Base-by-base conservation (phyloP, 2,113 vertebrate species). In the Rhabdomys dilectus region DNA sequence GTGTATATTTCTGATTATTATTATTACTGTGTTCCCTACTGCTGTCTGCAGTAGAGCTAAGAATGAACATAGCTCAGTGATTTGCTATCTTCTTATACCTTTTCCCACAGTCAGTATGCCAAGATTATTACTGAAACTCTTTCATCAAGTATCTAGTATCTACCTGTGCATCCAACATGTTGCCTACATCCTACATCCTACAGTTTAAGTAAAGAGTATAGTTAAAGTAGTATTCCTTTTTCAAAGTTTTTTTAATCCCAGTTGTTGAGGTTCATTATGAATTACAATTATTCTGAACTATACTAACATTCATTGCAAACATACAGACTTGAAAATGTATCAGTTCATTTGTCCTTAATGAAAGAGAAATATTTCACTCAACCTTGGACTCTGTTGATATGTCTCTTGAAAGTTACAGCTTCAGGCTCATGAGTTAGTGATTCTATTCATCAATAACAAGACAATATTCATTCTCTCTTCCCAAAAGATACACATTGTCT, bases 401-500 rank as follows among this genome's bases (percentile, higher is more conserved):
- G 85, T 92, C 89, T 97, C 97, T 98, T 94, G 78, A 96, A 97
- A 98, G 82, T 91, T 97, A 51, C 36, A 97, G 85, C 62, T 95
- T 92, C 82, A n/a, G 92, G 89, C 87, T 66, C 39, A 26, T 96
- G 66, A 94, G 80, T 95, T 97, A 93, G 95, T 98, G 94, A 98
- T 97, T 94, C 70, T 93, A 94, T 97, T 98, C 82, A 94, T 96
- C 77, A 96, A 73, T 94, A 98, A 95, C 96, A 93, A 81, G 93
- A 97, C 96, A 98, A 95, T 82, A 93, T 53, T 96, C 97, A 73
- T 97, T 97, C 95, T 97, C 97, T 75, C 72, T 91, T 97, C 96
- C 98, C 97, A 98, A 98, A 98, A 97, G 91, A 96, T 95, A 97
- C 97, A 96, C 88, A 97, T 96, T 97, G 98, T 98, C 98, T 97